Conservation (phyloP, 2,797 vertebrate genomes). For the Geotrypetes seraphini region DNA sequence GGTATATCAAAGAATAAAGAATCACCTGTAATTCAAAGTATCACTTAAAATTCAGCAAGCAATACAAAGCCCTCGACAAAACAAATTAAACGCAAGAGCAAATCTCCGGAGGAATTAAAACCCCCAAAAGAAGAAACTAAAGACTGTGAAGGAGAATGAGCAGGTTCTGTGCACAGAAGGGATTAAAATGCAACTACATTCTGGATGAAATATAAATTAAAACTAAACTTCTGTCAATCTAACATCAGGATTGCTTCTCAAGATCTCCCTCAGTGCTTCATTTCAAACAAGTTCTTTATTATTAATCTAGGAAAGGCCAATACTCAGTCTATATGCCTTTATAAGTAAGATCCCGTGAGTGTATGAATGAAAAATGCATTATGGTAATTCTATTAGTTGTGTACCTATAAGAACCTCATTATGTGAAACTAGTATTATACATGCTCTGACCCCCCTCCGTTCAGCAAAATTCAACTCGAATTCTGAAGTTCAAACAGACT, state of each 20-base stretch:
- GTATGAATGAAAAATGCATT: conserved; percentile 31
- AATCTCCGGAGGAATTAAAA: too few species aligned
- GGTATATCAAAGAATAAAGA: too few species aligned
- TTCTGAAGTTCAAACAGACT: too few species aligned
- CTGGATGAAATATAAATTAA: conserved; percentile 58
- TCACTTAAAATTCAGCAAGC: too few species aligned
- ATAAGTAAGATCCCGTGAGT: conserved; percentile 25
- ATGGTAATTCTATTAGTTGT: conserved; percentile 28
- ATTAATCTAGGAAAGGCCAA: conserved; percentile 43
- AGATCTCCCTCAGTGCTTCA: conserved; percentile 48
- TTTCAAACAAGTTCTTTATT: conserved; percentile 49
- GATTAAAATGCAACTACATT: conserved; percentile 40
- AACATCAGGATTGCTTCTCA: conserved; percentile 46
- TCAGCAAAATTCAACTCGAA: too few species aligned
- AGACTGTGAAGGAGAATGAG: conserved; percentile 40
- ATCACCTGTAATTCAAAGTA: too few species aligned
- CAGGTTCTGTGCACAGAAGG: conserved; percentile 45
- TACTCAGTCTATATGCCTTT: conserved; percentile 38
- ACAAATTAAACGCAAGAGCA: too few species aligned
- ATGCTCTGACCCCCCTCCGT: too few species aligned
- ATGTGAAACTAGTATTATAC: too few species aligned
- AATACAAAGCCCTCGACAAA: too few species aligned
- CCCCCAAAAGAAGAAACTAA: too few species aligned
- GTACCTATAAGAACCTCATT: conserved; percentile 14
- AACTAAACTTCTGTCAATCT: conserved; percentile 54